These are phyloP conservation scores for Ptilodon capucinus DNA, from an alignment of 2,888 invertebrate species.

Conservation along the genomic window DNA sequence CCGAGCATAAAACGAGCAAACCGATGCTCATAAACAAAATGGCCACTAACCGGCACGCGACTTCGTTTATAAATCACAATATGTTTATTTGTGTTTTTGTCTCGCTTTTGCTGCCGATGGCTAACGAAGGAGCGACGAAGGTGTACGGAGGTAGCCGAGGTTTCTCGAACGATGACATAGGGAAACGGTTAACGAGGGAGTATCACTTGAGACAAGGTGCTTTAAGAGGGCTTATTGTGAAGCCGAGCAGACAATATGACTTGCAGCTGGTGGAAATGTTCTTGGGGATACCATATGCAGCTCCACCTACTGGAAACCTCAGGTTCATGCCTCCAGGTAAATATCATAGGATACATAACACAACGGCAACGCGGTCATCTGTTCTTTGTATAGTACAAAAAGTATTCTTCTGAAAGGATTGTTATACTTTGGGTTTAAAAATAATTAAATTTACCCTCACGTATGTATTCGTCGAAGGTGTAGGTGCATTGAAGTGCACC, in stretches of 20 bases:
- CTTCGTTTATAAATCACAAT: constrained; percentile 70
- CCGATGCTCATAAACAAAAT: constrained; percentile 70
- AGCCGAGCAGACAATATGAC: constrained; percentile 84
- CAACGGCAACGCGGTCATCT: background rate
- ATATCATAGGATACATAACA: background rate
- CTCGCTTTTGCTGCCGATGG: constrained; percentile 72
- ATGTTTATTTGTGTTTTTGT: constrained; percentile 78
- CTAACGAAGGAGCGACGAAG: constrained; percentile 63
- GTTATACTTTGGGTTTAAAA: too few species aligned
- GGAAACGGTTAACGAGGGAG: constrained; percentile 79
- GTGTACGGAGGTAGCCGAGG: constrained; percentile 61
- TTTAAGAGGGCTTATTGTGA: constrained; percentile 86
- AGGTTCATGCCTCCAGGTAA: constrained; percentile 93
- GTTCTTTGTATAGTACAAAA: background rate
- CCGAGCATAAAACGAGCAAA: constrained; percentile 59
- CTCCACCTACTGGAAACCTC: constrained; percentile 87
- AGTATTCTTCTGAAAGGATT: background rate
- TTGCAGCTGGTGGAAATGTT: constrained; percentile 88
- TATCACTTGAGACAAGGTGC: constrained; percentile 86
- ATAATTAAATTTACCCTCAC: too few species aligned
- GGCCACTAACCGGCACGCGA: constrained; percentile 73
- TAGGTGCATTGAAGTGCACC: too few species aligned
- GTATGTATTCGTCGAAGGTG: too few species aligned
- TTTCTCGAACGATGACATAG: constrained; percentile 58
- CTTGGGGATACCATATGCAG: constrained; percentile 91